Conservation (phyloP, 1,140 invertebrate genomes). For the Papilio polyxenes region DNA sequence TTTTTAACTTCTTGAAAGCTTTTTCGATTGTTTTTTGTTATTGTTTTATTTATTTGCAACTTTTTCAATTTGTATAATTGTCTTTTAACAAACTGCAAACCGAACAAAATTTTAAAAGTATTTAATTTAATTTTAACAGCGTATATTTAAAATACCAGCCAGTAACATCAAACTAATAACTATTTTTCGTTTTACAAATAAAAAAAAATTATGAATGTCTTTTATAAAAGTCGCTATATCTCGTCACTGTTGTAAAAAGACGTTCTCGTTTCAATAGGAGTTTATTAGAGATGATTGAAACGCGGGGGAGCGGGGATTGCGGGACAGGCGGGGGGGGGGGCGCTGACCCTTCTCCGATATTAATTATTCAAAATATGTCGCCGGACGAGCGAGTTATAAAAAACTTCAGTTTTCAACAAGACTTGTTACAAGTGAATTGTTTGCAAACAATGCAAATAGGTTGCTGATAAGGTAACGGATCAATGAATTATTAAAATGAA, state of each 20-base stretch:
- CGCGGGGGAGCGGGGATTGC: conserved; percentile 45
- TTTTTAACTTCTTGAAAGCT: conserved; percentile 37
- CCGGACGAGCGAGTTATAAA: conserved; percentile 43
- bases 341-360: conserved; percentile 64
- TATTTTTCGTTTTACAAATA: not conserved
- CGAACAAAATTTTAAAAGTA: too few relatives aligned
- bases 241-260: conserved; percentile 43
- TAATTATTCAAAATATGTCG: conserved; percentile 75
- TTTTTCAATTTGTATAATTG: too few relatives aligned
- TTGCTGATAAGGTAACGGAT: not conserved
- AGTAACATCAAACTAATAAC: not conserved
- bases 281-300: conserved; percentile 65
- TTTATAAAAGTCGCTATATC: not conserved
- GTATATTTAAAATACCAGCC: not conserved
- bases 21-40: conserved; percentile 23
- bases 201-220: conserved; percentile 5
- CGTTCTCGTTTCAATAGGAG: conserved; percentile 55
- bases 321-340: conserved; percentile 37
- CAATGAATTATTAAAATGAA: too few relatives aligned
- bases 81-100: not conserved
- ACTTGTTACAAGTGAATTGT: conserved; percentile 51
- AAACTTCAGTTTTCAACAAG: conserved; percentile 47
- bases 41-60: conserved; percentile 17
- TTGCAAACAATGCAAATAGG: conserved; percentile 36
- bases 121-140: too few relatives aligned